These are phyloP conservation scores for Stramonita haemastoma DNA, from an alignment of 2,888 invertebrate species.

Conservation along the genomic window DNA sequence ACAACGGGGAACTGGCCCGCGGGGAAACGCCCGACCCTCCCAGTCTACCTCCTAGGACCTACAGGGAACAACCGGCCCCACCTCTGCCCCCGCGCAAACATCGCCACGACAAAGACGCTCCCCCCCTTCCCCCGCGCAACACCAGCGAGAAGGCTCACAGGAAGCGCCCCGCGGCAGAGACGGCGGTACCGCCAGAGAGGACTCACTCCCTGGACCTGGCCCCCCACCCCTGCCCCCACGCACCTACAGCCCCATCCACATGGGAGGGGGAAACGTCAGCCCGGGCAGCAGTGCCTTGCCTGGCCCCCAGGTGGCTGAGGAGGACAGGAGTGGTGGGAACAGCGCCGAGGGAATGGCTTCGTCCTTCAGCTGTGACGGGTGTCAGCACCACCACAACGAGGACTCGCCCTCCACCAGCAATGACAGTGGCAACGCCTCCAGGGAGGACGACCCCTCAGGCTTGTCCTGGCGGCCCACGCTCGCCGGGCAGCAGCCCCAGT, in stretches of 20 bases:
- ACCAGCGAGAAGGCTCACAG: constrained; percentile 55
- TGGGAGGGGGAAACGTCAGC: constrained; percentile 49
- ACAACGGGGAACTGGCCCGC: neutral
- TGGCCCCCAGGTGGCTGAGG: constrained; percentile 55
- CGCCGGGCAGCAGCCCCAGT: constrained; percentile 63
- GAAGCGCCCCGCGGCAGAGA: constrained; percentile 34
- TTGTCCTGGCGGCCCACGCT: constrained; percentile 12
- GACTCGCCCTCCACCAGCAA: constrained; percentile 37
- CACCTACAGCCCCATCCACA: constrained; percentile 70
- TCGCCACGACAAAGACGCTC: constrained; percentile 56
- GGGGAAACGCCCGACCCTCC: constrained; percentile 57
- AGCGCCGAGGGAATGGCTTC: constrained; percentile 68
- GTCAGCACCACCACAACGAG: constrained; percentile 11
- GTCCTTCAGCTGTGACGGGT: neutral
- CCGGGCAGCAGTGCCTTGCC: constrained; percentile 42
- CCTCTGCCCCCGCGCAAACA: constrained; percentile 66
- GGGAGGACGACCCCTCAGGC: constrained; percentile 27
- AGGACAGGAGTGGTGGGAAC: constrained; percentile 67
- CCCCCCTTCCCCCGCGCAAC: constrained; percentile 67
- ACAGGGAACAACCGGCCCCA: constrained; percentile 59
- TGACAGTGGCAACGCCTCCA: constrained; percentile 28
- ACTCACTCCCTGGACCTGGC: constrained; percentile 41
- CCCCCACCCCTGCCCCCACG: constrained; percentile 72
- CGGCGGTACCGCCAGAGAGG: constrained; percentile 34
- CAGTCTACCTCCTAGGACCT: constrained; percentile 69